phyloP scores from a whole-genome alignment of 1,140 invertebrate genomes.

The Neodiprion fabricii region DNA sequence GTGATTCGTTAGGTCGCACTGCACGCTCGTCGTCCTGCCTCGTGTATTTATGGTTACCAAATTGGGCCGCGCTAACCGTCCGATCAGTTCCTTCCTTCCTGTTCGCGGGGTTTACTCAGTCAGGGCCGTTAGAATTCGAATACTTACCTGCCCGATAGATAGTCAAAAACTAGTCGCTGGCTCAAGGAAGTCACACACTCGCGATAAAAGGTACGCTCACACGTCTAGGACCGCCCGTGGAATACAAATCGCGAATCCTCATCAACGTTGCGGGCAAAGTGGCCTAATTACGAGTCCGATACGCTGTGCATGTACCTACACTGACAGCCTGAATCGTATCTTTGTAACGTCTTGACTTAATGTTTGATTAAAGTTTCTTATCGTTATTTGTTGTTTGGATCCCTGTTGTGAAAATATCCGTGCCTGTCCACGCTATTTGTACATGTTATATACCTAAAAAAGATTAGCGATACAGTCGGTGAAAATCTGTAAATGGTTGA shows the following conservation, averaged over 20 bases:
- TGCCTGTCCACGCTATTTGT: no score
- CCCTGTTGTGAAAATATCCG: no score
- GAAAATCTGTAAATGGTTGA: no score
- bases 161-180: not conserved
- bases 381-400: no score
- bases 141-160: not conserved
- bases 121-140: not conserved
- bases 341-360: no score
- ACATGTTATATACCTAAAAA: no score
- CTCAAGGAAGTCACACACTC: not conserved
- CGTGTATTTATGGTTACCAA: not conserved
- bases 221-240: not conserved
- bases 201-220: not conserved
- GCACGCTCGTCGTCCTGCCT: not conserved
- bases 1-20: not conserved
- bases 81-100: not conserved
- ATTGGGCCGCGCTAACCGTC: not conserved
- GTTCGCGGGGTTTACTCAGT: not conserved
- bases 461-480: no score
- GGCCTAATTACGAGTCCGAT: no score
- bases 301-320: no score
- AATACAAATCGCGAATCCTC: not conserved
- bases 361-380: no score
- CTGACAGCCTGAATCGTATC: no score
- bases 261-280: no score